These are phyloP conservation scores for Sapajus apella DNA, from an alignment of 2,113 vertebrate species.

Conservation along the genomic window DNA sequence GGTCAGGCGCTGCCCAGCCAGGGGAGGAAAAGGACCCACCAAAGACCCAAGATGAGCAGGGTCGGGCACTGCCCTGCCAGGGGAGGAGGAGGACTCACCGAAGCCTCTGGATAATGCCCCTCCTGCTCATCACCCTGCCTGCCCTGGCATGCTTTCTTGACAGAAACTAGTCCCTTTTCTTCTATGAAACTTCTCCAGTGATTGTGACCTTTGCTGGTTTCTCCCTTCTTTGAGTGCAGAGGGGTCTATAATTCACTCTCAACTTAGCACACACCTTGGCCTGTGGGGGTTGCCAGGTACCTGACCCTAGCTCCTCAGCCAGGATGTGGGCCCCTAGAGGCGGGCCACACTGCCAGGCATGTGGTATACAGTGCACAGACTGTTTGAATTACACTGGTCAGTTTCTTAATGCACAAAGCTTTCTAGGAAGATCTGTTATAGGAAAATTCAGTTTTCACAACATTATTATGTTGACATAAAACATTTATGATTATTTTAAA, in stretches of 20 bases:
- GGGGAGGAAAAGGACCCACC: background rate
- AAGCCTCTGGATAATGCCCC: fast-evolving
- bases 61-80: background rate
- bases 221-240: background rate
- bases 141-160: background rate
- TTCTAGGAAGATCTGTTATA: background rate
- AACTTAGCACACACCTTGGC: background rate
- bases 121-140: fast-evolving
- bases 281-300: too few relatives aligned
- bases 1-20: background rate
- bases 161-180: background rate
- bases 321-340: fast-evolving
- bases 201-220: background rate
- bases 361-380: too few relatives aligned
- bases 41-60: fast-evolving
- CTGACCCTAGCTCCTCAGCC: background rate
- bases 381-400: background rate
- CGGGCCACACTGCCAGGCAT: background rate
- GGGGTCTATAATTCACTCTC: background rate
- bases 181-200: background rate
- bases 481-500: background rate
- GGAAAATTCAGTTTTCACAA: conserved; percentile 4
- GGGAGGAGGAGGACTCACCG: background rate
- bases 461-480: background rate
- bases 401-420: background rate